A percentile compares a stretch with the other conserved stretches of the same genome.
These are phyloP conservation scores for Amphimallon solstitiale DNA, from an alignment of 2,888 invertebrate species.

Conservation along the genomic window DNA sequence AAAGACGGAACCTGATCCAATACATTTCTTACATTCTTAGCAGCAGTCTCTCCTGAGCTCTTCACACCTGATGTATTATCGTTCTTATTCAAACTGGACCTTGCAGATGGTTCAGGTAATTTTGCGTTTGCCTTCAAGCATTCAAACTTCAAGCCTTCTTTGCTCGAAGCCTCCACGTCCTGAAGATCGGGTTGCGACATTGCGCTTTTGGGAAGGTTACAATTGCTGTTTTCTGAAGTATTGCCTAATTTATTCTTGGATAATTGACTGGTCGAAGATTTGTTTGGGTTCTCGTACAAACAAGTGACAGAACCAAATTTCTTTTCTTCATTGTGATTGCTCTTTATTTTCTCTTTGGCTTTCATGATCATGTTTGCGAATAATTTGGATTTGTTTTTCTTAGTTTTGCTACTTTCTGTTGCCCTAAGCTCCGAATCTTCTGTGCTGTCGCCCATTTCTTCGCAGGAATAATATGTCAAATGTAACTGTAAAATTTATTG, in stretches of 20 bases:
- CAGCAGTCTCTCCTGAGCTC: too few relatives aligned
- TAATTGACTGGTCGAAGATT: constrained; percentile 13
- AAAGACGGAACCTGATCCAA: neutral
- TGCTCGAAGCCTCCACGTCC: neutral
- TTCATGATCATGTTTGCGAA: constrained; percentile 23
- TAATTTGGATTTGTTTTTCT: constrained; percentile 18
- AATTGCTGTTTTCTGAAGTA: neutral
- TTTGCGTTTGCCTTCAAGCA: neutral
- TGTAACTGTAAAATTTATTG: neutral
- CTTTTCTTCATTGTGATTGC: neutral
- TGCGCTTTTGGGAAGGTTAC: neutral
- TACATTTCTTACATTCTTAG: neutral
- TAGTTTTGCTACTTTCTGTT: neutral
- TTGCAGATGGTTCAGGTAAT: neutral
- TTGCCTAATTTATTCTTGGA: constrained; percentile 8
- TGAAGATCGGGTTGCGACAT: constrained; percentile 14
- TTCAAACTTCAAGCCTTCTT: neutral
- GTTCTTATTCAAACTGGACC: neutral
- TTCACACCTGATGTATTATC: neutral
- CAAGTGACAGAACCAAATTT: constrained; percentile 7
- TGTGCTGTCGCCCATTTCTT: neutral
- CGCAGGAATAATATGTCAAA: neutral
- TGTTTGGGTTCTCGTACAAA: constrained; percentile 9
- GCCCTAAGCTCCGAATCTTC: neutral
- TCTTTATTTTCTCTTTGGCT: constrained; percentile 17